phyloP scores from a whole-genome alignment of 2,888 invertebrate species.

The Piscicola geometra region DNA sequence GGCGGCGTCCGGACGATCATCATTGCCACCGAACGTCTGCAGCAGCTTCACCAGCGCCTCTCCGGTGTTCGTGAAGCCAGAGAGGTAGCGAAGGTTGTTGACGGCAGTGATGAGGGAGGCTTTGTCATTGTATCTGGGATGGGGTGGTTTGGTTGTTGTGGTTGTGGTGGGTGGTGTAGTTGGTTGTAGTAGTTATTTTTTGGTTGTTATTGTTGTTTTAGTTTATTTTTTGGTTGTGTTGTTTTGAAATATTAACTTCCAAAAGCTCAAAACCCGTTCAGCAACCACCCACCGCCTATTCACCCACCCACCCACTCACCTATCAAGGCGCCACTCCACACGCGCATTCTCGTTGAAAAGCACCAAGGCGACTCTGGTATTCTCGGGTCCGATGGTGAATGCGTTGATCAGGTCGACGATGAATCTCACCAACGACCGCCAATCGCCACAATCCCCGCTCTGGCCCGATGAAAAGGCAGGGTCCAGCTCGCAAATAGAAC shows the following conservation, averaged over 20 bases:
- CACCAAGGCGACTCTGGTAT: constrained; percentile 9
- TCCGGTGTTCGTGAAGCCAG: constrained; percentile 6
- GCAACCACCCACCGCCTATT: background rate
- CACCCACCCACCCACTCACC: background rate
- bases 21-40: constrained; percentile 16
- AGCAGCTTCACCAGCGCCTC: background rate
- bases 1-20: constrained; percentile 18
- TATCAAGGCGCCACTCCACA: constrained; percentile 17
- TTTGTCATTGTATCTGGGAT: constrained; percentile 8
- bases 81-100: background rate
- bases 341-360: constrained; percentile 1
- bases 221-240: too few relatives aligned
- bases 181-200: too few relatives aligned
- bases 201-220: too few relatives aligned
- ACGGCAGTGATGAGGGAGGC: background rate
- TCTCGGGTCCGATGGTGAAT: constrained; percentile 5
- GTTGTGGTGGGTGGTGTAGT: too few relatives aligned
- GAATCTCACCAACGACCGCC: background rate
- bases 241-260: too few relatives aligned
- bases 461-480: too few relatives aligned
- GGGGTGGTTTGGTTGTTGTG: background rate
- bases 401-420: background rate
- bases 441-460: background rate
- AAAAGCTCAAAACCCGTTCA: too few relatives aligned
- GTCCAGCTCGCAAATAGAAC: constrained; percentile 14